Percentiles rank a stretch among this genome's conserved stretches.
These are phyloP conservation scores for Pteropus alecto DNA, from an alignment of 2,113 vertebrate genomes.

Conservation along the genomic window DNA sequence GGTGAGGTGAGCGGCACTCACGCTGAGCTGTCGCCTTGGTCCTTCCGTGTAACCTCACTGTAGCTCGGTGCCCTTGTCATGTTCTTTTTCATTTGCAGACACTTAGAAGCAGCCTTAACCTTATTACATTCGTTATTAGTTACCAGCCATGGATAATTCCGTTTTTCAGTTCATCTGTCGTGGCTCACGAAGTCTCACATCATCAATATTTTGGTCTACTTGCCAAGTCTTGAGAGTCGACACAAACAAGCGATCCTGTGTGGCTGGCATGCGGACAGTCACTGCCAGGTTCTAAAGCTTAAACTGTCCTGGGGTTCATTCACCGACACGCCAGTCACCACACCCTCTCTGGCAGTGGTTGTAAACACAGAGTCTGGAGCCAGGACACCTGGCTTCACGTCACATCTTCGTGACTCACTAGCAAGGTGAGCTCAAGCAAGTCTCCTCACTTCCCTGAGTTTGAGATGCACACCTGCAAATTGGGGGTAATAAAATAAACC, in stretches of 20 bases:
- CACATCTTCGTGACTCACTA: rapidly evolving
- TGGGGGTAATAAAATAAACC: too few relatives aligned
- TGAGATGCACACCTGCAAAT: rapidly evolving
- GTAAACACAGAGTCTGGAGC: rapidly evolving
- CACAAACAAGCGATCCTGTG: rapidly evolving
- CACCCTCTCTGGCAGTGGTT: rapidly evolving
- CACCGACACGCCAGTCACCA: rapidly evolving
- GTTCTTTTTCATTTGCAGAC: background rate
- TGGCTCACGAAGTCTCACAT: background rate
- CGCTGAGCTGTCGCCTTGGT: rapidly evolving
- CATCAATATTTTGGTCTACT: background rate
- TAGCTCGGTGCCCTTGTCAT: background rate
- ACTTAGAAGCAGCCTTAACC: background rate
- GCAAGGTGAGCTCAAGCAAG: background rate
- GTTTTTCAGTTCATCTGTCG: background rate
- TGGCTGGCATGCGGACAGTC: rapidly evolving
- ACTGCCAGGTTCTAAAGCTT: background rate
- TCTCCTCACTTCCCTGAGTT: background rate
- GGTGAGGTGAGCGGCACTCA: background rate
- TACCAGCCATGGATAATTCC: background rate
- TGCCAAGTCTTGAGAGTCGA: rapidly evolving
- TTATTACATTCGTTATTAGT: background rate
- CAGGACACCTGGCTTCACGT: background rate
- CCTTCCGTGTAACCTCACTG: background rate
- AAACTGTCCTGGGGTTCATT: background rate